Conservation (phyloP, 2,888 invertebrate species). For the Oegoconia quadripuncta region DNA sequence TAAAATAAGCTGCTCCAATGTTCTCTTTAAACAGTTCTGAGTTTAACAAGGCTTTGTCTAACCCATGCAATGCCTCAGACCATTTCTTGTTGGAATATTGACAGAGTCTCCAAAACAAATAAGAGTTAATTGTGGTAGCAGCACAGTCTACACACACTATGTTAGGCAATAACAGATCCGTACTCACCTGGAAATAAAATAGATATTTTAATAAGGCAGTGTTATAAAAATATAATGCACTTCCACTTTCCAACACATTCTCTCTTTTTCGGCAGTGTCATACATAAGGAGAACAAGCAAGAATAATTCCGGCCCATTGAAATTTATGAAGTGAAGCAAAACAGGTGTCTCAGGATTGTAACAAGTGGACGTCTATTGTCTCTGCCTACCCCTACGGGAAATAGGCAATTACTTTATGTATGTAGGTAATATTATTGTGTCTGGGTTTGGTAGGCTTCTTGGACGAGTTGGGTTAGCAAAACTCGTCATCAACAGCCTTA, state of each 20-base stretch:
- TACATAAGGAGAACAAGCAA: background rate
- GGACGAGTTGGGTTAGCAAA: no score
- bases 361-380: no score
- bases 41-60: conserved; percentile 35
- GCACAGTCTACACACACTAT: conserved; percentile 52
- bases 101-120: conserved; percentile 48
- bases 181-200: conserved; percentile 2
- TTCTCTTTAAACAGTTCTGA: conserved; percentile 29
- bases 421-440: no score
- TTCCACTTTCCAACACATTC: no score
- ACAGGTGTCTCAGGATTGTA: no score
- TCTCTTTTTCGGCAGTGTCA: no score
- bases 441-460: no score
- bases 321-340: background rate
- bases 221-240: background rate
- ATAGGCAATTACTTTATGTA: no score
- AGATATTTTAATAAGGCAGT: no score
- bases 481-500: no score
- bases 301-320: background rate
- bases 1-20: conserved; percentile 39
- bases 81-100: conserved; percentile 44
- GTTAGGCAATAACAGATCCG: conserved; percentile 45
- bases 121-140: conserved; percentile 40
- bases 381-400: no score
- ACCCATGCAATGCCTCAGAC: conserved; percentile 31